phyloP scores from a whole-genome alignment of 1,140 invertebrate genomes.

The Dreissena polymorpha region DNA sequence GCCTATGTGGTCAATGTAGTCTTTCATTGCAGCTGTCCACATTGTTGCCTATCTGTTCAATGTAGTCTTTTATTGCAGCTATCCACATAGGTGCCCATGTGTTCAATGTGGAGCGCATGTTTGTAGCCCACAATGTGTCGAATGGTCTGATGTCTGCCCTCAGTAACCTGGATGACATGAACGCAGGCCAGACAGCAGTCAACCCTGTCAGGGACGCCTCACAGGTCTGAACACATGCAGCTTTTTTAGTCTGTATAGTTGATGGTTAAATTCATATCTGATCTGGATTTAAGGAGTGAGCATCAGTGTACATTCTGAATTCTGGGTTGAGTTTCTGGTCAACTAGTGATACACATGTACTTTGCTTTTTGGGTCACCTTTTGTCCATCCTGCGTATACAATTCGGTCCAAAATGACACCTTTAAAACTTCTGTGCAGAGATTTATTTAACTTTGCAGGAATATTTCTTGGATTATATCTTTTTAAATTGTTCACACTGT shows the following conservation, averaged over 20 bases:
- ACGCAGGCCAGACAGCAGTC: slow-evolving; percentile 66
- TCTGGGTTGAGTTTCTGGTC: not conserved
- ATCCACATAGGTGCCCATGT: slow-evolving; percentile 76
- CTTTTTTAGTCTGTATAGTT: too few species aligned
- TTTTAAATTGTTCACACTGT: too few species aligned
- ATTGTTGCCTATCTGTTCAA: not conserved
- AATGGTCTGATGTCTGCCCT: slow-evolving; percentile 60
- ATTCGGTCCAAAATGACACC: too few species aligned
- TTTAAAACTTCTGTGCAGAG: too few species aligned
- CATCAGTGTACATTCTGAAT: not conserved
- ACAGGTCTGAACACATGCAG: slow-evolving; percentile 42
- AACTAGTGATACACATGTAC: too few species aligned
- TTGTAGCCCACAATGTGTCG: slow-evolving; percentile 61
- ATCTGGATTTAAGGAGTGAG: not conserved
- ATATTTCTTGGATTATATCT: too few species aligned
- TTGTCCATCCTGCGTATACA: too few species aligned
- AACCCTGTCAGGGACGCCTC: slow-evolving; percentile 69
- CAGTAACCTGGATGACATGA: slow-evolving; percentile 60
- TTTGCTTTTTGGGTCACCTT: too few species aligned
- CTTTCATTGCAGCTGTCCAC: too few species aligned
- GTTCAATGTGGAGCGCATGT: slow-evolving; percentile 75
- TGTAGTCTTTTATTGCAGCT: slow-evolving; percentile 61
- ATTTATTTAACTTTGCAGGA: too few species aligned
- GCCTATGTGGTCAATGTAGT: too few species aligned
- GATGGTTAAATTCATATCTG: not conserved